Conservation (phyloP, 2,113 vertebrate genomes). For the Epinephelus lanceolatus region DNA sequence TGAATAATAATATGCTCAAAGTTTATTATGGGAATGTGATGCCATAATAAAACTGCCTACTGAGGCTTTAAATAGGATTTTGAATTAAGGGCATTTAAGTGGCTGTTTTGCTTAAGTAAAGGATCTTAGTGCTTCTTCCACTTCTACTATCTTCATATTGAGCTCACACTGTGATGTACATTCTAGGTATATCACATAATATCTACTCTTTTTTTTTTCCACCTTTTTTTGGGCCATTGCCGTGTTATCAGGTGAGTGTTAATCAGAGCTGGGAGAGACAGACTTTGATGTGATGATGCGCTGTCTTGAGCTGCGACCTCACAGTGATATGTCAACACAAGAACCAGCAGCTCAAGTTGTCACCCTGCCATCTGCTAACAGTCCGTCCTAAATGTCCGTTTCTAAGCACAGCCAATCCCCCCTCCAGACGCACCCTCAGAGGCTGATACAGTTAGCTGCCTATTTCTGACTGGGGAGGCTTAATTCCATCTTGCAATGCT, state of each 20-base stretch:
- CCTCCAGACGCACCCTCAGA: slow-evolving; percentile 21
- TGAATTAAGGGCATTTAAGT: not conserved
- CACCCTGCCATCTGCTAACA: slow-evolving; percentile 71
- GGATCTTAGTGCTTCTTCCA: not conserved
- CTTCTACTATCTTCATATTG: not conserved
- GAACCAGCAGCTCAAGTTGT: slow-evolving; percentile 66
- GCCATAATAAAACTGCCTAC: too few species aligned
- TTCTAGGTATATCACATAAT: not conserved
- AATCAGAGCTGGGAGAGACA: slow-evolving; percentile 30
- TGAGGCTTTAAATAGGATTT: not conserved
- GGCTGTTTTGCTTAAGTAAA: not conserved
- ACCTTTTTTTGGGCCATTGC: slow-evolving; percentile 15
- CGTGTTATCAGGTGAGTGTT: slow-evolving; percentile 39
- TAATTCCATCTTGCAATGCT: slow-evolving; percentile 50
- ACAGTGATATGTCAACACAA: slow-evolving; percentile 66
- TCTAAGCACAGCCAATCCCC: slow-evolving; percentile 37
- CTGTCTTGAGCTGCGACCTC: slow-evolving; percentile 62
- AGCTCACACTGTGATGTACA: not conserved
- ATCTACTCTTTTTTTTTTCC: not conserved
- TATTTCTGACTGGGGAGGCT: slow-evolving; percentile 42
- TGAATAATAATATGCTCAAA: too few species aligned
- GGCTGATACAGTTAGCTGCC: slow-evolving; percentile 32
- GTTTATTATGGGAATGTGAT: too few species aligned
- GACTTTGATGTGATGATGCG: slow-evolving; percentile 56
- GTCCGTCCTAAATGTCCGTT: slow-evolving; percentile 58